Evolutionary conservation across 2,797 vertebrate species (phyloP).

Genomic region (Acanthopagrus latus): DNA sequence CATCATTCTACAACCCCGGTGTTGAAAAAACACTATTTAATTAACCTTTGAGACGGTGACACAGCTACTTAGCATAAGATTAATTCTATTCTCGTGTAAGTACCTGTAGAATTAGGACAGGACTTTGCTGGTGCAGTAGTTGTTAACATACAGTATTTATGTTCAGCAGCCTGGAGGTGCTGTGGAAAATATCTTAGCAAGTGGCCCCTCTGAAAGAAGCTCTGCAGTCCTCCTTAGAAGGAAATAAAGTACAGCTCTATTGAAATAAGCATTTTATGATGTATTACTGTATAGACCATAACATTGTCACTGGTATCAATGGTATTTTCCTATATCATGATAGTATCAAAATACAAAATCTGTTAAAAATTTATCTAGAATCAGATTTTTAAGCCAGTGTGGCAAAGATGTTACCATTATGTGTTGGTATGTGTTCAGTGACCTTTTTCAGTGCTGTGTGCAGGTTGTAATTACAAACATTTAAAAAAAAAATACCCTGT

Average conservation of each 20-base stretch:
- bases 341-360: background rate
- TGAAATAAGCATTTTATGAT: too few relatives aligned
- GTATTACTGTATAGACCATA: too few relatives aligned
- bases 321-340: too few relatives aligned
- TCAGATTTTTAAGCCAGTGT: background rate
- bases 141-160: background rate
- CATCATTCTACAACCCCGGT: too few relatives aligned
- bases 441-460: too few relatives aligned
- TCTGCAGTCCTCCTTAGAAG: background rate
- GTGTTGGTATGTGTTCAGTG: background rate
- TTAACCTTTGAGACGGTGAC: too few relatives aligned
- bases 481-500: too few relatives aligned
- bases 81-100: background rate
- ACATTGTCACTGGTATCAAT: too few relatives aligned
- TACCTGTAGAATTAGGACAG: constrained; percentile 1
- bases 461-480: too few relatives aligned
- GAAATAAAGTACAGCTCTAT: too few relatives aligned
- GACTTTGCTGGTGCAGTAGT: background rate
- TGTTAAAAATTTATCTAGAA: background rate
- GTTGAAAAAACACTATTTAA: too few relatives aligned
- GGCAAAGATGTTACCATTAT: too few relatives aligned
- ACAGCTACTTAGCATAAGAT: background rate
- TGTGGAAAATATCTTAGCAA: constrained; percentile 3
- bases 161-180: constrained; percentile 3
- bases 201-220: background rate